phyloP scores from a whole-genome alignment of 1,140 invertebrate species.

The Apis florea region DNA sequence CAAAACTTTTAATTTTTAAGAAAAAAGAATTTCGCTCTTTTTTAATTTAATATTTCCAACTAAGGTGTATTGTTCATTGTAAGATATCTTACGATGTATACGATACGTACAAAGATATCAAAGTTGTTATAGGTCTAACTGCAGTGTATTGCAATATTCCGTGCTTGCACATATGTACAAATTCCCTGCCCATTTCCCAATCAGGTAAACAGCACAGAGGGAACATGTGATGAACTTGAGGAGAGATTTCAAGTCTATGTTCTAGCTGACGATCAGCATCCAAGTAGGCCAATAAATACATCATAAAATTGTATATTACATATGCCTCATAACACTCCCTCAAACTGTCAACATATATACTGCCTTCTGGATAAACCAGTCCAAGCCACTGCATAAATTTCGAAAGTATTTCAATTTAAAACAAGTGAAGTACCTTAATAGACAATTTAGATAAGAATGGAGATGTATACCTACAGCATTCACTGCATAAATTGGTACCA shows the following conservation, averaged over 20 bases:
- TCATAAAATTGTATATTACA: slow-evolving; percentile 99
- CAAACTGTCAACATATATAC: slow-evolving; percentile 95
- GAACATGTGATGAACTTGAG: slow-evolving; percentile 92
- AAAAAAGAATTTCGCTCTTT: too few relatives aligned
- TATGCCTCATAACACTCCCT: slow-evolving; percentile 98
- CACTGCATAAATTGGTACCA: slow-evolving; percentile 97
- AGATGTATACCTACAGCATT: slow-evolving; percentile 89
- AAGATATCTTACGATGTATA: too few relatives aligned
- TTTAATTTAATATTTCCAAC: too few relatives aligned
- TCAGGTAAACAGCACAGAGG: slow-evolving; percentile 91
- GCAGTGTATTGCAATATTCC: slow-evolving; percentile 97
- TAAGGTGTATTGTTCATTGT: too few relatives aligned
- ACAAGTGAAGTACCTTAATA: not conserved
- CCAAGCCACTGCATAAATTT: slow-evolving; percentile 87
- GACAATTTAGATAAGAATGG: not conserved
- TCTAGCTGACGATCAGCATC: slow-evolving; percentile 91
- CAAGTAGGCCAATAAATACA: slow-evolving; percentile 94
- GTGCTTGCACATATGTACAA: slow-evolving; percentile 97
- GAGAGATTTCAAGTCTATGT: slow-evolving; percentile 90
- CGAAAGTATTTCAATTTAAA: slow-evolving; percentile 43
- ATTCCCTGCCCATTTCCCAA: slow-evolving; percentile 94
- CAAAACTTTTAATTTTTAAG: too few relatives aligned
- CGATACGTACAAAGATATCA: slow-evolving; percentile 91
- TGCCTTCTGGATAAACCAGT: slow-evolving; percentile 89
- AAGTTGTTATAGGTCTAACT: slow-evolving; percentile 92